A percentile compares a stretch with the other conserved stretches of the same genome.
phyloP scores from a whole-genome alignment of 2,113 vertebrate species.

The Thymallus thymallus region DNA sequence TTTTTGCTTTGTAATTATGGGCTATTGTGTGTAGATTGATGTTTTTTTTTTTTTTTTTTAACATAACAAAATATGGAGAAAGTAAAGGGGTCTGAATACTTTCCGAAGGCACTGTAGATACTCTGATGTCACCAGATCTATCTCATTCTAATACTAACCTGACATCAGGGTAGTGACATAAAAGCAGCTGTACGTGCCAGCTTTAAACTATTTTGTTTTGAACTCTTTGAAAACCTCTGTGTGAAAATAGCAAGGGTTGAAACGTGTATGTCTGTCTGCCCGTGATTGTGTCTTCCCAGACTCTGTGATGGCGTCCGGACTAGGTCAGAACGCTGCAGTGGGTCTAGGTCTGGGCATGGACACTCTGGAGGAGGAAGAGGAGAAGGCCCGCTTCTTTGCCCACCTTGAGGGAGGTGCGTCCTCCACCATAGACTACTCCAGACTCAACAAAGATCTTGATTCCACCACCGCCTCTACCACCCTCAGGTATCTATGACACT shows the following conservation, averaged over 20 bases:
- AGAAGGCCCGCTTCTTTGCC: conserved; percentile 85
- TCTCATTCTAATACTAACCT: no score
- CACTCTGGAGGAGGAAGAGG: conserved; percentile 86
- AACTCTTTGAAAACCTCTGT: background rate
- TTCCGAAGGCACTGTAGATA: no score
- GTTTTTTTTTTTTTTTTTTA: no score
- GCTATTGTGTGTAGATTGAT: no score
- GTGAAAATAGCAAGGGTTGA: background rate
- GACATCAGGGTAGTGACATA: conserved; percentile 33
- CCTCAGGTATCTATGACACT: conserved; percentile 37
- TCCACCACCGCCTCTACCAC: conserved; percentile 65
- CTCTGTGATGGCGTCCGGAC: conserved; percentile 63
- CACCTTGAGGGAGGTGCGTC: conserved; percentile 79
- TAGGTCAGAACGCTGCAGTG: conserved; percentile 41
- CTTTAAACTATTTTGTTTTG: no score
- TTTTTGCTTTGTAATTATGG: no score
- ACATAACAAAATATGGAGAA: no score
- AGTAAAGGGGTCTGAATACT: no score
- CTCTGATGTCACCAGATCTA: conserved; percentile 36
- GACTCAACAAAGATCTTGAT: conserved; percentile 83
- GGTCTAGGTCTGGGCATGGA: conserved; percentile 73
- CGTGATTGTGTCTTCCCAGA: conserved; percentile 55
- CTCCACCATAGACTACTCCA: conserved; percentile 83
- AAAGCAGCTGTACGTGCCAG: conserved; percentile 16
- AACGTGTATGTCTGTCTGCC: background rate